A percentile compares a stretch with the other conserved stretches of the same genome.
phyloP scores from a whole-genome alignment of 2,888 invertebrate genomes.

The Nomada ferruginata region DNA sequence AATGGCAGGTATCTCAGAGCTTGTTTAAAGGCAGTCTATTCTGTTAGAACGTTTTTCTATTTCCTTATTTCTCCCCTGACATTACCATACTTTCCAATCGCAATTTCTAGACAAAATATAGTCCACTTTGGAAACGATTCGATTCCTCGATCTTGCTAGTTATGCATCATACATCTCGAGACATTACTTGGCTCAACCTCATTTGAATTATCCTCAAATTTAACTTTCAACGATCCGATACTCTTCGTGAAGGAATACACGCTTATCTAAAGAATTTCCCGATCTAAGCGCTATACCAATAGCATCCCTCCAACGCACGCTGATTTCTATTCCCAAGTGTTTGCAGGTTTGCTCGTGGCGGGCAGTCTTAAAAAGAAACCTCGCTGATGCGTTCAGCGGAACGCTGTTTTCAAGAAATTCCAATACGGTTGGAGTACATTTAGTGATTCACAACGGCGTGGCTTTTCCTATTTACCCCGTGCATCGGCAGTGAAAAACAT shows the following conservation, averaged over 20 bases:
- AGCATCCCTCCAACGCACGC: not conserved
- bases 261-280: conserved; percentile 5
- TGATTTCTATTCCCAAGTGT: conserved; percentile 33
- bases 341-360: conserved; percentile 9
- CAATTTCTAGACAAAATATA: no score
- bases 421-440: conserved; percentile 44
- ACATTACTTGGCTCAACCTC: no score
- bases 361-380: conserved; percentile 40
- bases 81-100: no score
- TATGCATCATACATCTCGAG: no score
- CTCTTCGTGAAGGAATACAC: no score
- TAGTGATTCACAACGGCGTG: conserved; percentile 44
- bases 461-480: conserved; percentile 47
- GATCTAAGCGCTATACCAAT: conserved; percentile 13
- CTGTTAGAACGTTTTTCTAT: not conserved
- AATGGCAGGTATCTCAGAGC: not conserved
- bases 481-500: conserved; percentile 30
- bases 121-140: no score
- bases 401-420: conserved; percentile 53
- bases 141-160: no score
- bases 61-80: no score
- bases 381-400: conserved; percentile 36
- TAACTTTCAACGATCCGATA: no score
- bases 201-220: no score
- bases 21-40: not conserved